phyloP scores from a whole-genome alignment of 2,113 vertebrate genomes.

The Oryzias melastigma region DNA sequence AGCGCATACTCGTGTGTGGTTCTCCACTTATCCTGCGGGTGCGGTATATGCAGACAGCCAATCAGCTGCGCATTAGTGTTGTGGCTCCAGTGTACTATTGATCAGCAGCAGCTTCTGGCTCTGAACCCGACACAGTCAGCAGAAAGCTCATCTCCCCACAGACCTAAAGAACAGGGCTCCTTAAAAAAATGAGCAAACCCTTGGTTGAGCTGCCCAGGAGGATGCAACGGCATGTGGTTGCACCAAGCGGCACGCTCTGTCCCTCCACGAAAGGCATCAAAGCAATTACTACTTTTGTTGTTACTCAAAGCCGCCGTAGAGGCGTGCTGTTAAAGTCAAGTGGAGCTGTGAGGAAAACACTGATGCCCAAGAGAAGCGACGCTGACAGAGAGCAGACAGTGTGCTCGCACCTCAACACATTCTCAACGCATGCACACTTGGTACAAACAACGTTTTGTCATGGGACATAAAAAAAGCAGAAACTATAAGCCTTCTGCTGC shows the following conservation, averaged over 20 bases:
- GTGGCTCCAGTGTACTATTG: slow-evolving; percentile 56
- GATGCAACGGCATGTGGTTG: slow-evolving; percentile 27
- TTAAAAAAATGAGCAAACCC: slow-evolving; percentile 36
- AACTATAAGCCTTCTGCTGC: slow-evolving; percentile 43
- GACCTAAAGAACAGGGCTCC: slow-evolving; percentile 57
- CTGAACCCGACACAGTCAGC: slow-evolving; percentile 65
- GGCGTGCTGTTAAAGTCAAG: slow-evolving; percentile 54
- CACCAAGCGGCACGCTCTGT: neutral
- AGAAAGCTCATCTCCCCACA: slow-evolving; percentile 59
- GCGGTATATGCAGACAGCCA: slow-evolving; percentile 42
- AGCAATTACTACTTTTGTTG: slow-evolving; percentile 58
- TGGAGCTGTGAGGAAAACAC: slow-evolving; percentile 65
- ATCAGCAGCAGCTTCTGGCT: slow-evolving; percentile 55
- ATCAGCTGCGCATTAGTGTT: slow-evolving; percentile 33
- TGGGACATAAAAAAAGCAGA: slow-evolving; percentile 41
- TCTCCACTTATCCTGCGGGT: slow-evolving; percentile 31
- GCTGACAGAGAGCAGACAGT: slow-evolving; percentile 62
- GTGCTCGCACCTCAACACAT: slow-evolving; percentile 63
- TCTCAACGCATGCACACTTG: slow-evolving; percentile 32
- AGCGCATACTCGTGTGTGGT: slow-evolving; percentile 35
- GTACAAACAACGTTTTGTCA: slow-evolving; percentile 40
- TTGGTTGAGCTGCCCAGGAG: slow-evolving; percentile 25
- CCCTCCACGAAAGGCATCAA: slow-evolving; percentile 28
- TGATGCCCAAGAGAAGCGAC: slow-evolving; percentile 59
- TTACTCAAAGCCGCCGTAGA: slow-evolving; percentile 46